phyloP scores from a whole-genome alignment of 2,113 vertebrate genomes.

The Abramis brama region DNA sequence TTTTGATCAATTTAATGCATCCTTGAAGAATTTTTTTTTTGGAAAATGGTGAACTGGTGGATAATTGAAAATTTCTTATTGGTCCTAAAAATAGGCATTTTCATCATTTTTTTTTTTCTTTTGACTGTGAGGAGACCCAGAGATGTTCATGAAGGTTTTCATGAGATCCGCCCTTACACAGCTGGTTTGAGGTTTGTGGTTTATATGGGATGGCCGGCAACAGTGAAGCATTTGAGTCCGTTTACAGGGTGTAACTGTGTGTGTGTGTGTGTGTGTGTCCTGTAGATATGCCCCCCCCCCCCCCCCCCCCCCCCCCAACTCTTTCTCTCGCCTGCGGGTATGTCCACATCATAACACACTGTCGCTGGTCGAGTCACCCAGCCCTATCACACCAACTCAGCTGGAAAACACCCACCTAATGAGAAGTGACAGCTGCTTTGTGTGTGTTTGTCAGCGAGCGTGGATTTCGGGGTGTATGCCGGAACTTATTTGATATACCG shows the following conservation, averaged over 20 bases:
- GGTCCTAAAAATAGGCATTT: not conserved
- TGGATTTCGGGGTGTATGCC: not conserved
- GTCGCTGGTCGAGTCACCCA: conserved; percentile 42
- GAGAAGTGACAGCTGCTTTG: conserved; percentile 42
- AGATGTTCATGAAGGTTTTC: not conserved
- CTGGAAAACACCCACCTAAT: conserved; percentile 51
- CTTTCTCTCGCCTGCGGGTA: conserved; percentile 24
- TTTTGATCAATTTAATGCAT: not conserved
- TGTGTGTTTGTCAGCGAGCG: not conserved
- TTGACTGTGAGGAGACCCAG: not conserved
- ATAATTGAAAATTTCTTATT: not conserved
- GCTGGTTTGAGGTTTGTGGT: not conserved
- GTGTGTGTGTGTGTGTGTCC: conserved; percentile 6
- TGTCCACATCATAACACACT: conserved; percentile 41
- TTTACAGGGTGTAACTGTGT: not conserved
- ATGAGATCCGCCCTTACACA: not conserved
- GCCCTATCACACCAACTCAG: conserved; percentile 42
- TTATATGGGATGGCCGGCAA: not conserved
- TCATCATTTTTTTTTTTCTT: too few relatives aligned
- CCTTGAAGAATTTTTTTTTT: not conserved
- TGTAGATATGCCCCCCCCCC: not conserved
- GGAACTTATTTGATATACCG: conserved; percentile 14
- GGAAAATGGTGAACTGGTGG: not conserved
- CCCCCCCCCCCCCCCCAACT: not conserved
- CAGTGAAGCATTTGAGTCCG: not conserved